Evolutionary conservation across 2,888 invertebrate species (phyloP).

Genomic region (Rhamnusium bicolor): DNA sequence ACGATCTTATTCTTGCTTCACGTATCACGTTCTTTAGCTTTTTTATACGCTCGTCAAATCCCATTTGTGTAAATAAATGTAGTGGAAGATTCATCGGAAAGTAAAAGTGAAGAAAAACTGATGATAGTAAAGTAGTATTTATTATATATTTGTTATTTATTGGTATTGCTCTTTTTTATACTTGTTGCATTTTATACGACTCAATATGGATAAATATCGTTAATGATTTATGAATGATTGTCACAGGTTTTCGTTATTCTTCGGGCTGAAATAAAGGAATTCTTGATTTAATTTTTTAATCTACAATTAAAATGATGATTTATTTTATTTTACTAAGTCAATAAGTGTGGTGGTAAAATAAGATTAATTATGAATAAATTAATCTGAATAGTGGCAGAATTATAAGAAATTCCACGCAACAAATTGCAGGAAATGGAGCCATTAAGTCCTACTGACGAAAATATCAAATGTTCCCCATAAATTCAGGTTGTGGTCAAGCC

Average conservation of each 20-base stretch:
- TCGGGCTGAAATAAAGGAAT: neutral
- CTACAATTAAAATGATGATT: too few species aligned
- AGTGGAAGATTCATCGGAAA: conserved; percentile 6
- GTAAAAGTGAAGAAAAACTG: conserved; percentile 5
- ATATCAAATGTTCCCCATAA: too few species aligned
- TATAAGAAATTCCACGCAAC: too few species aligned
- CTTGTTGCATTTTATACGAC: neutral
- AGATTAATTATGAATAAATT: too few species aligned
- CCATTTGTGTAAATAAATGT: neutral
- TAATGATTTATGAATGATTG: neutral
- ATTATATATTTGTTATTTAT: conserved; percentile 29
- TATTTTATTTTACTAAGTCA: too few species aligned
- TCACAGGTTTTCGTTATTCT: too few species aligned
- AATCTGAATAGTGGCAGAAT: too few species aligned
- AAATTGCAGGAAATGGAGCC: too few species aligned
- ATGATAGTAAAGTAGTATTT: conserved; percentile 16
- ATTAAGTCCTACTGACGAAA: too few species aligned
- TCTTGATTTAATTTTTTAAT: neutral
- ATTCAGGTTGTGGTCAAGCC: too few species aligned
- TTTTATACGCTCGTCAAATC: neutral
- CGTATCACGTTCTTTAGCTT: neutral
- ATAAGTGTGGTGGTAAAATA: too few species aligned
- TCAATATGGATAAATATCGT: conserved; percentile 8
- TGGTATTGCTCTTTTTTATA: neutral
- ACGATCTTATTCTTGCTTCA: conserved; percentile 12